Base-by-base conservation (phyloP, 2,888 invertebrate species). In the Altica lythri region DNA sequence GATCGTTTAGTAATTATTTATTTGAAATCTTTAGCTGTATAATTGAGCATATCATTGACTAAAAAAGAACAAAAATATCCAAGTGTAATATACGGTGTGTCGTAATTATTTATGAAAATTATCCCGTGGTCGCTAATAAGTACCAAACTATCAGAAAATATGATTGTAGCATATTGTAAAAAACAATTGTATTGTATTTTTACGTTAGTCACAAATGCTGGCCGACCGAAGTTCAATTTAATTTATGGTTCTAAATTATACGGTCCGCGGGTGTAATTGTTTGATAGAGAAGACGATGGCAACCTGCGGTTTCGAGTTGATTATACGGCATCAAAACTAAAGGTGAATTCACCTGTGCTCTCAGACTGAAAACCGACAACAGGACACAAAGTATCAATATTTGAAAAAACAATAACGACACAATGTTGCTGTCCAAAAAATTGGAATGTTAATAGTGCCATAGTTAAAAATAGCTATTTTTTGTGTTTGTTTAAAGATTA, bases 231-330 rank as follows among this genome's bases (percentile, higher is more conserved):
- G 63, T 65, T 71, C 73, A 74, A 74, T 74, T 74, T 75, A 70
- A 73, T 75, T 75, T 75, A 75, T 74, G 72, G 71, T 72, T 68
- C 72, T 65, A 75, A 75, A 75, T 75, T 75, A 75, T 74, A 75
- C 65, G 74, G 73, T 72, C 68, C 69, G 70, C 66, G 64, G 68
- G 68, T 70, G 71, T 74, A 74, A 74, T 75, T 74, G 75, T 72
- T 74, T 71, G 72, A 71, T 51, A 55, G 55, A 35, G 55, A 55
- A 42, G 57, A 55, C 55, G 63, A 65, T 62, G 60, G 64, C 61
- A 62, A 65, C 61, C 59, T 65, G 65, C 66, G 66, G 66, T 65
- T 63, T 60, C 61, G 61, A 48, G 57, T 62, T 65, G 65, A 66
- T 66, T 66, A 66, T 59, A 66, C 61, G 66, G 55, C 55, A 46